phyloP scores from a whole-genome alignment of 2,113 vertebrate species.

The Grammomys surdaster region DNA sequence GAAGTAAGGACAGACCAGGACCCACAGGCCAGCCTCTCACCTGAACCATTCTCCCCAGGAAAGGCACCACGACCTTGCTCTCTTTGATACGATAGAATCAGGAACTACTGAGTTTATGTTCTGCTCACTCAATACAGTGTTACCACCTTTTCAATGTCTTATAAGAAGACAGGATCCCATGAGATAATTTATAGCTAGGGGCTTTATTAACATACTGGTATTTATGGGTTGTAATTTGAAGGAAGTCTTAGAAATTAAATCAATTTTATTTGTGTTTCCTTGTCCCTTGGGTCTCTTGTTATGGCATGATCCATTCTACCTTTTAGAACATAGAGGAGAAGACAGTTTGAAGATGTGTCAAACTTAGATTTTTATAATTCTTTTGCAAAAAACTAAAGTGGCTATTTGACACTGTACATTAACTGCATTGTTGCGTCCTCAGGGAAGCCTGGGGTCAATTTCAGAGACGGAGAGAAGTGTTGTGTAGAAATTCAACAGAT shows the following conservation, averaged over 20 bases:
- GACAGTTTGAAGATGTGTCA: not conserved
- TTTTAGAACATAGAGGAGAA: constrained; percentile 30
- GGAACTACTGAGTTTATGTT: not conserved
- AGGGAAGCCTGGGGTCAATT: not conserved
- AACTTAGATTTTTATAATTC: not conserved
- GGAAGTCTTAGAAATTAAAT: constrained; percentile 24
- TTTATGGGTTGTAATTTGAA: constrained; percentile 26
- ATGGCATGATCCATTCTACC: constrained; percentile 28
- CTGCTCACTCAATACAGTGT: not conserved
- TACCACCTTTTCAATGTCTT: not conserved
- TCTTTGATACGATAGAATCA: not conserved
- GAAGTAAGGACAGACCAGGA: not conserved
- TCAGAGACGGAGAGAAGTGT: constrained; percentile 12
- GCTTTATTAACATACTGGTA: not conserved
- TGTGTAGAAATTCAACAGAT: not conserved
- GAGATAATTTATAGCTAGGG: constrained; percentile 41
- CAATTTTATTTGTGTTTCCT: constrained; percentile 49
- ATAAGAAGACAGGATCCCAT: not conserved
- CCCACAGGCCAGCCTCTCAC: not conserved
- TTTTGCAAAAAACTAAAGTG: not conserved
- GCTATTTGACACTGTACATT: not conserved
- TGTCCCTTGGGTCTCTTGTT: constrained; percentile 24
- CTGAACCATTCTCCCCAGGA: too few species aligned
- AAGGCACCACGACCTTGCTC: fast-evolving
- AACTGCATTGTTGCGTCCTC: not conserved